Evolutionary conservation across 2,797 vertebrate genomes (phyloP), one percentile per base, ranked within the genome.

Genomic region (Phataginus tetradactyla): DNA sequence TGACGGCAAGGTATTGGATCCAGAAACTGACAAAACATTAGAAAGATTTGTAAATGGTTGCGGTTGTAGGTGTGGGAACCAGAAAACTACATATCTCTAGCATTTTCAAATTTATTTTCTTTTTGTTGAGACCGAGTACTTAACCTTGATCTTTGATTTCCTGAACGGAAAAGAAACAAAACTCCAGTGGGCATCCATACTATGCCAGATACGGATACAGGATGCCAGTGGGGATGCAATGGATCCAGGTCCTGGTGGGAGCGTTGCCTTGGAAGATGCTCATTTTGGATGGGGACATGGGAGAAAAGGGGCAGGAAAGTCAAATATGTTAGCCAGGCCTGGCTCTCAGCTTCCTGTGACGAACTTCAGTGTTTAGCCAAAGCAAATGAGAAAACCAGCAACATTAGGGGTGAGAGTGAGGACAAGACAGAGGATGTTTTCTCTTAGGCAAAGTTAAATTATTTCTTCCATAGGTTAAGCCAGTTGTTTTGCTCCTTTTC

Each of bases 111-210:
- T 59, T 86, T 94, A 63, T 97, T 97, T 97, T 91, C 59, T 97
- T 96, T 95, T 95, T 95, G 78, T 97, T 93, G 83, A 96, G 98
- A 97, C 23, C 34, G 25, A 95, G 53, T 57, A 81, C 89, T 95
- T 97, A 97, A 93, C 84, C 96, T 90, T 93, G 61, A 90, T 66
- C 78, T 91, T 83, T 75, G 94, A 86, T 90, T 86, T 97, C 84
- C 51, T 25, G 10, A 94, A 91, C 97, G 96, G 97, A 96, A 97
- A 97, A 95, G 95, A 98, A 98, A 98, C 61, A 34, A 91, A 66
- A 75, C 64, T 96, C 89, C 71, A 57, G 74, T 42, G n/a, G 89
- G 78, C 34, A 49, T 72, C 77, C 20, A 4, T 85, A 39, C 90
- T 83, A 78, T 86, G 89, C 51, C 27, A 86, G 83, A 90, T 61